phyloP scores from a whole-genome alignment of 2,113 vertebrate species.

The Oncorhynchus keta region DNA sequence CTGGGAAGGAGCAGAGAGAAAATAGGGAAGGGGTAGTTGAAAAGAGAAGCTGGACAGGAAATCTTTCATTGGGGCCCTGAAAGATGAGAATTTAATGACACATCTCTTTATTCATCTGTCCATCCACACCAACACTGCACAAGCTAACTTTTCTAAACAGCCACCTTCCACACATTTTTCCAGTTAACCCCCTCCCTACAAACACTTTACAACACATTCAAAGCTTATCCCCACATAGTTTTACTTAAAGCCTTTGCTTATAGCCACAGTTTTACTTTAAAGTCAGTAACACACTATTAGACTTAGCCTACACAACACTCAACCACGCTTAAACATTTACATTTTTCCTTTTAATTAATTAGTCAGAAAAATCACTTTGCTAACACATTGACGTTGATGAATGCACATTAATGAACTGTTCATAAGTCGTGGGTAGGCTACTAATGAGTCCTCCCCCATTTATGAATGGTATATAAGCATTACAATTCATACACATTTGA shows the following conservation, averaged over 20 bases:
- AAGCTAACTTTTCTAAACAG: neutral
- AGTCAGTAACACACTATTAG: too few species aligned
- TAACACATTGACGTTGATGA: neutral
- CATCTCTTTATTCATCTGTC: slow-evolving; percentile 60
- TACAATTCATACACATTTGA: neutral
- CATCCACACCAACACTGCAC: slow-evolving; percentile 30
- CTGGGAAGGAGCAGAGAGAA: slow-evolving; percentile 34
- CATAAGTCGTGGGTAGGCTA: too few species aligned
- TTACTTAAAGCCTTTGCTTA: too few species aligned
- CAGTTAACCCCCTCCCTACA: neutral
- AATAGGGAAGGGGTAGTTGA: slow-evolving; percentile 28
- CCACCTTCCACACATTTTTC: neutral
- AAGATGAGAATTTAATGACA: slow-evolving; percentile 72
- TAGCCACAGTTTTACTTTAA: too few species aligned
- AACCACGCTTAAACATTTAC: too few species aligned
- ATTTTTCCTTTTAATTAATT: too few species aligned
- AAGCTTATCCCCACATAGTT: too few species aligned
- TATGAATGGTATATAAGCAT: neutral
- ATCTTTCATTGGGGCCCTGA: slow-evolving; percentile 64
- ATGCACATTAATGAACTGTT: too few species aligned
- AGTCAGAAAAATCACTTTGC: too few species aligned
- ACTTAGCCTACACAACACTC: too few species aligned
- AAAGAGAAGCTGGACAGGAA: slow-evolving; percentile 43
- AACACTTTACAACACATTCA: too few species aligned
- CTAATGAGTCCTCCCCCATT: too few species aligned